Evolutionary conservation across 2,888 invertebrate species (phyloP).

Genomic region (Conus canariensis): DNA sequence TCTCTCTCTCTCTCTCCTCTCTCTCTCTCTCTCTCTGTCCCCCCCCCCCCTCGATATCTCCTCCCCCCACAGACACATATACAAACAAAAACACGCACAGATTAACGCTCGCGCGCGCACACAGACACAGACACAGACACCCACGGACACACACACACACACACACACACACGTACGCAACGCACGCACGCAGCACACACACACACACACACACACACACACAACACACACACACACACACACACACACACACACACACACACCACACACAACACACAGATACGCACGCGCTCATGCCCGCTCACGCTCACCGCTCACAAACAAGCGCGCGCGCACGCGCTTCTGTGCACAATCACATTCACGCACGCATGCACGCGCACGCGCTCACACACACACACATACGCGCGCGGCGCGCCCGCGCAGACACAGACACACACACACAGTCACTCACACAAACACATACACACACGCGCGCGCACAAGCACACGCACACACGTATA

Average conservation of each 20-base stretch:
- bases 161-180: not conserved
- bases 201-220: constrained; percentile 18
- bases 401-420: not conserved
- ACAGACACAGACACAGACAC: not conserved
- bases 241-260: constrained; percentile 18
- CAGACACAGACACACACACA: not conserved
- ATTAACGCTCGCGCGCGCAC: not conserved
- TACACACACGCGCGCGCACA: too few species aligned
- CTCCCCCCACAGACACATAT: not conserved
- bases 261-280: not conserved
- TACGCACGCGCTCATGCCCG: too few species aligned
- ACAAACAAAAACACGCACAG: not conserved
- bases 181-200: constrained; percentile 1
- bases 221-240: not conserved
- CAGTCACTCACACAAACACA: too few species aligned
- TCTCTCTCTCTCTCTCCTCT: too few species aligned
- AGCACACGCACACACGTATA: too few species aligned
- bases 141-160: not conserved
- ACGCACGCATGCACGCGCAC: not conserved
- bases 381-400: not conserved
- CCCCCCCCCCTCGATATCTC: too few species aligned
- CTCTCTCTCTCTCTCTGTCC: too few species aligned
- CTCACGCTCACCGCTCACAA: too few species aligned
- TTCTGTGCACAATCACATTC: not conserved
- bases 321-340: not conserved